A percentile compares a stretch with the other conserved stretches of the same genome.
Conservation (phyloP, 2,888 invertebrate species). For the Drosophila borborema region DNA sequence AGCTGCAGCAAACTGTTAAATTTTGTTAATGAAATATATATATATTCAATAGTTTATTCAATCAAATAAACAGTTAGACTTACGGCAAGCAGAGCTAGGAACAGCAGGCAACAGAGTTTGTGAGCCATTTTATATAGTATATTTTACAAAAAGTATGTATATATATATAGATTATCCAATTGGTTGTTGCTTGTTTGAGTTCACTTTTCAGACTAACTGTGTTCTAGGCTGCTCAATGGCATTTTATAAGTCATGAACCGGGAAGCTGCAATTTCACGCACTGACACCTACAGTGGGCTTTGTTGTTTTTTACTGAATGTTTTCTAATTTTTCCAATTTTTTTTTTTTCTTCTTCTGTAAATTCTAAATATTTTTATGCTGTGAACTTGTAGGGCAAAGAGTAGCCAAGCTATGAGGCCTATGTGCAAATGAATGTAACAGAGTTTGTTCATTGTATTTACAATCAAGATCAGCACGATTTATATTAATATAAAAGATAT, state of each 20-base stretch:
- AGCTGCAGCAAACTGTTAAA: constrained; percentile 38
- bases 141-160: neutral
- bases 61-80: neutral
- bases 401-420: neutral
- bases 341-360: neutral
- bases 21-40: accelerated
- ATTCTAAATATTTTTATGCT: neutral
- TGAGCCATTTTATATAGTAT: constrained; percentile 33
- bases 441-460: neutral
- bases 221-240: neutral
- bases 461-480: neutral
- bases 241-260: constrained; percentile 57
- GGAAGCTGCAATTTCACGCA: constrained; percentile 66
- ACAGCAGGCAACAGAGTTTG: constrained; percentile 24
- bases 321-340: constrained; percentile 1
- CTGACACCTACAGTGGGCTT: constrained; percentile 41
- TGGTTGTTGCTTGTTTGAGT: constrained; percentile 19
- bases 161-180: neutral
- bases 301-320: constrained; percentile 8
- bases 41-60: accelerated
- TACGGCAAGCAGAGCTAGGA: constrained; percentile 39
- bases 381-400: neutral
- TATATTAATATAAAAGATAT: too few species aligned
- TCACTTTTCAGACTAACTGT: constrained; percentile 48
- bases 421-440: neutral